Base-by-base conservation (phyloP, 2,888 invertebrate species). In the Cryptus viduatorius region DNA sequence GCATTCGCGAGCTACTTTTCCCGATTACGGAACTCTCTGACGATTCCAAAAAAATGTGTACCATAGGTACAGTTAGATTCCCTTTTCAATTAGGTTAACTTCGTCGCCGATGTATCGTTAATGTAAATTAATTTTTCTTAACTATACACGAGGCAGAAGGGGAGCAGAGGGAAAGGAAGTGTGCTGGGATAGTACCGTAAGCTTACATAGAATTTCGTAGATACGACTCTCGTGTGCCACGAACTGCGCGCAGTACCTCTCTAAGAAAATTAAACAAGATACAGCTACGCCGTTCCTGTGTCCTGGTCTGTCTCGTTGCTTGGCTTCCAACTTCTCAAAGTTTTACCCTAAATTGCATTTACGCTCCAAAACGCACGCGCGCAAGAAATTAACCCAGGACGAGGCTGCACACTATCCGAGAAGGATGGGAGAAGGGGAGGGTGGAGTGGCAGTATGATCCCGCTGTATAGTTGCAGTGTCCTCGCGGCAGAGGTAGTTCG, bases 331-430 rank as follows among this genome's bases (percentile, higher is more conserved):
- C 50, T 61, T 24, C 64, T 65, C 64, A 61, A 81, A 81, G 82
- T 82, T 81, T 79, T 50, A 78, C 78, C 65, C 73, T 69, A 61
- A 84, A 82, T 84, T 84, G 73, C 67, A 65, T 72, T 81, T 75
- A 77, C 82, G 81, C 79, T 81, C 59, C 56, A 69, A 79, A 79
- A 79, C 82, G 65, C 77, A 53, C 71, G 77, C 59, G 14, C 56
- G 29, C 56, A 65, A 71, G 67, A 19, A 79, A 84, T 67, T 67
- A 53, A 67, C 65, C 75, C 59, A 16, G 46, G 56, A 50, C 73
- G 64, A 53, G 48, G n/a, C 56, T 71, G 29, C 56, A 44, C 72
- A 42, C 71, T 61, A 50, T 61, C 48, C 44, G 7, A 37, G 37
- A 7, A 37, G 37, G 37, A 37, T 5, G 37, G 37, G 37, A 37